These are phyloP conservation scores for Drosophila suboccidentalis DNA, from an alignment of 2,888 invertebrate species.

Conservation along the genomic window DNA sequence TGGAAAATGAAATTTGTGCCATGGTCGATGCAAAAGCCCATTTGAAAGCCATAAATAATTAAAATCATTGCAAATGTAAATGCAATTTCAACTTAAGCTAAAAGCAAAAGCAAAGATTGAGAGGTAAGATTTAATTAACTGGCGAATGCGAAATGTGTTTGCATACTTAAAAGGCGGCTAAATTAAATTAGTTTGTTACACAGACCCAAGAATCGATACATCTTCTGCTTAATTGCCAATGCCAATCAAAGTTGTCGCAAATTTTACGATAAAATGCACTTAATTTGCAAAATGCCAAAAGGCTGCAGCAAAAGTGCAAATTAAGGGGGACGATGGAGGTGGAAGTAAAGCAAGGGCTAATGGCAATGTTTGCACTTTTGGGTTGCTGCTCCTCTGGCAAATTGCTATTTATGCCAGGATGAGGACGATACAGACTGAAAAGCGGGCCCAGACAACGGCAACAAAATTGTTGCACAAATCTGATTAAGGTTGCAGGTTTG, in stretches of 20 bases:
- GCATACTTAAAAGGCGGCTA: constrained; percentile 22
- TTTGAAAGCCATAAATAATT: constrained; percentile 28
- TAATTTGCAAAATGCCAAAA: constrained; percentile 39
- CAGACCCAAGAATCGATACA: constrained; percentile 25
- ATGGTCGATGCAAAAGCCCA: constrained; percentile 5
- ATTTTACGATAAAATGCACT: constrained; percentile 54
- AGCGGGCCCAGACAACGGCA: constrained; percentile 30
- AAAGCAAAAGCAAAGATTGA: constrained; percentile 15
- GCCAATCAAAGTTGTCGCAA: constrained; percentile 56
- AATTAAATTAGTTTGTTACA: constrained; percentile 38
- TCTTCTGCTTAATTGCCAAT: constrained; percentile 43
- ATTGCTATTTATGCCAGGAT: constrained; percentile 61
- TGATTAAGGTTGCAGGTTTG: constrained; percentile 68
- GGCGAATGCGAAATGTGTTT: constrained; percentile 33
- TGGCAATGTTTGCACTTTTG: constrained; percentile 29
- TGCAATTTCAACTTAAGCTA: constrained; percentile 37
- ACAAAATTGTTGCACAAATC: constrained; percentile 66
- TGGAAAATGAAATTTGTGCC: constrained; percentile 19
- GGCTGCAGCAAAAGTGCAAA: constrained; percentile 5
- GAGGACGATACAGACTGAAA: constrained; percentile 15
- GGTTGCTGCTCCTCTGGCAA: constrained; percentile 34
- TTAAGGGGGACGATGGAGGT: neutral
- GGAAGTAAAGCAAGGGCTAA: neutral
- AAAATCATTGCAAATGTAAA: constrained; percentile 29
- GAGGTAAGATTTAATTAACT: constrained; percentile 51